phyloP scores from a whole-genome alignment of 1,140 invertebrate species.

The Tigriopus japonicus region DNA sequence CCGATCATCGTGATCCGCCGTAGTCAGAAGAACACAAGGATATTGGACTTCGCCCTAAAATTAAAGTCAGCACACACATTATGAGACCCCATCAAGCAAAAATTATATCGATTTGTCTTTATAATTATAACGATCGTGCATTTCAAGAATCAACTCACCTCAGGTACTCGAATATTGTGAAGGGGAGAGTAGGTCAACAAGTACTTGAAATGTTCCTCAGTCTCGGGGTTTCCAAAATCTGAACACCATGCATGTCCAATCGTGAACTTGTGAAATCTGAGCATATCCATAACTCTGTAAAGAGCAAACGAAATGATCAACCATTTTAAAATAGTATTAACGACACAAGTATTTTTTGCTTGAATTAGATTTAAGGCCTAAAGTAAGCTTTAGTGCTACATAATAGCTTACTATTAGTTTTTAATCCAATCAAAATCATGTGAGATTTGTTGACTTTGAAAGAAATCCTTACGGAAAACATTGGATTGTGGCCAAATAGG shows the following conservation, averaged over 20 bases:
- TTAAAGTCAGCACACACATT: slow-evolving; percentile 15
- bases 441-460: too few species aligned
- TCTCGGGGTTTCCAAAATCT: slow-evolving; percentile 83
- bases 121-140: slow-evolving; percentile 10
- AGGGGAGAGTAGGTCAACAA: slow-evolving; percentile 82
- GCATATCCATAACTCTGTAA: slow-evolving; percentile 81
- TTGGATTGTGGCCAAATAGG: too few species aligned
- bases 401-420: too few species aligned
- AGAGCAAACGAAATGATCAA: background rate
- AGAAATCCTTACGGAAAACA: too few species aligned
- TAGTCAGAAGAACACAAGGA: slow-evolving; percentile 71
- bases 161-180: slow-evolving; percentile 64
- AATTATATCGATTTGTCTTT: too few species aligned
- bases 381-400: too few species aligned
- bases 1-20: slow-evolving; percentile 94
- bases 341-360: too few species aligned
- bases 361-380: too few species aligned
- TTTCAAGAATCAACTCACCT: slow-evolving; percentile 17
- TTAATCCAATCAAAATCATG: too few species aligned
- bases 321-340: too few species aligned
- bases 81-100: too few species aligned
- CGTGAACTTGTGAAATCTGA: slow-evolving; percentile 94
- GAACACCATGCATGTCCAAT: slow-evolving; percentile 91
- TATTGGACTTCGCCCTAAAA: slow-evolving; percentile 41
- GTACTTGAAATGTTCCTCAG: slow-evolving; percentile 68